These are phyloP conservation scores for Axis porcinus DNA, from an alignment of 2,113 vertebrate species.

Conservation along the genomic window DNA sequence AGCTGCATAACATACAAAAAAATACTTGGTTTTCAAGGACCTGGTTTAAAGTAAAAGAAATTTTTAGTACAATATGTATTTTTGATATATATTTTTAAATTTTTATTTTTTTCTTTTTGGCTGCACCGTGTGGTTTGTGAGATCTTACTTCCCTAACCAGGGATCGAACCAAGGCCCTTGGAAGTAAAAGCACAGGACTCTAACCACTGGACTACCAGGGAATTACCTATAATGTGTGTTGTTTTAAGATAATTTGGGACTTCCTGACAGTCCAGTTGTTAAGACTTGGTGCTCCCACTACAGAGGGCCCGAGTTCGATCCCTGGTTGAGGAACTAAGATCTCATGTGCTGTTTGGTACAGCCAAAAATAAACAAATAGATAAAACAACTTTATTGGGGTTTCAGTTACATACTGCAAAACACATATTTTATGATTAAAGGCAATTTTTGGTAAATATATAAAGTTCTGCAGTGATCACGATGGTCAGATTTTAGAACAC, in stretches of 20 bases:
- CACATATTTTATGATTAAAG: neutral
- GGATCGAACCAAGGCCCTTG: neutral
- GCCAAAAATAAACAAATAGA: neutral
- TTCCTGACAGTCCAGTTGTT: neutral
- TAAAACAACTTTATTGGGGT: neutral
- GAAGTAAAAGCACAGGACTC: neutral
- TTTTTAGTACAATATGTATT: neutral
- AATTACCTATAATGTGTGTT: neutral
- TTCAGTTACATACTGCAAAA: neutral
- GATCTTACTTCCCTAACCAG: neutral
- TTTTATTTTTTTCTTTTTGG: neutral
- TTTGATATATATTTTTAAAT: neutral
- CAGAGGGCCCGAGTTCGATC: accelerated
- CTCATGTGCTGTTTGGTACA: neutral
- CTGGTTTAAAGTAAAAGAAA: neutral
- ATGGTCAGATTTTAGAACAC: neutral
- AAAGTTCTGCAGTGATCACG: neutral
- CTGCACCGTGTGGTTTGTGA: neutral
- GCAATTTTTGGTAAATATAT: neutral
- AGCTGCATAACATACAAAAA: neutral
- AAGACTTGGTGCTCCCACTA: neutral
- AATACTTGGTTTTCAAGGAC: neutral
- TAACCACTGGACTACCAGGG: neutral
- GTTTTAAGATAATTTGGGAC: neutral
- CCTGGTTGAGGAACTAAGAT: neutral